Evolutionary conservation across 2,113 vertebrate genomes (phyloP).

Genomic region (Hypanus sabinus): DNA sequence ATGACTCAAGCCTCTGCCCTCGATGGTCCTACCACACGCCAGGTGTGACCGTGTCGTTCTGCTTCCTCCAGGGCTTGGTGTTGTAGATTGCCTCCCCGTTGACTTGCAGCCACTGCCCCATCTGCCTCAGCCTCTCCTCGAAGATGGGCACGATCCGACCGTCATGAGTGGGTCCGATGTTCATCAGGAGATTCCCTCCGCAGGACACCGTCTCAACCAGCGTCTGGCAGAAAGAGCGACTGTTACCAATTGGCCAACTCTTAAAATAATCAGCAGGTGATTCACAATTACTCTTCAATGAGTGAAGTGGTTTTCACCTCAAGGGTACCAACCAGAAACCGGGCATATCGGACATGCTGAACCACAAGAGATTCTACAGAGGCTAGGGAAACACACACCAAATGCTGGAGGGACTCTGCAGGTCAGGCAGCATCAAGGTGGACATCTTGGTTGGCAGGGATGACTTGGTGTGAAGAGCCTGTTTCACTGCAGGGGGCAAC

Average conservation of each 20-base stretch:
- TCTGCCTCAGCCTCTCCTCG: conserved; percentile 80
- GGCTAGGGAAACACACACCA: no score
- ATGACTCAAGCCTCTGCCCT: no score
- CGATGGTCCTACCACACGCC: conserved; percentile 67
- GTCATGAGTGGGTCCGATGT: conserved; percentile 79
- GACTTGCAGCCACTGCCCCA: conserved; percentile 81
- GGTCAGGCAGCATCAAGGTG: no score
- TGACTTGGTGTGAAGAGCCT: no score
- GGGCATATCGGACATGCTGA: no score
- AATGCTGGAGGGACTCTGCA: no score
- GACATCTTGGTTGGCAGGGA: no score
- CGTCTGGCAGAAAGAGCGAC: conserved; percentile 44
- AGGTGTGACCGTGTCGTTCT: conserved; percentile 70
- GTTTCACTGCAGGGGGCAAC: no score
- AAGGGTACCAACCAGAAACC: no score
- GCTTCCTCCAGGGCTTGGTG: conserved; percentile 71
- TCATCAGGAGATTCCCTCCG: conserved; percentile 90
- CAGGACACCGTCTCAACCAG: conserved; percentile 84
- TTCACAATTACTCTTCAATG: background rate
- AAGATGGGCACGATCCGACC: conserved; percentile 75
- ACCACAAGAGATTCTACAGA: no score
- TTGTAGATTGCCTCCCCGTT: conserved; percentile 84
- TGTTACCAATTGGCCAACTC: background rate
- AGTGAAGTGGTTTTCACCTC: no score
- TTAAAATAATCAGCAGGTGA: background rate